Evolutionary conservation across 2,888 invertebrate genomes (phyloP).

Genomic region (Calameuta idolon): DNA sequence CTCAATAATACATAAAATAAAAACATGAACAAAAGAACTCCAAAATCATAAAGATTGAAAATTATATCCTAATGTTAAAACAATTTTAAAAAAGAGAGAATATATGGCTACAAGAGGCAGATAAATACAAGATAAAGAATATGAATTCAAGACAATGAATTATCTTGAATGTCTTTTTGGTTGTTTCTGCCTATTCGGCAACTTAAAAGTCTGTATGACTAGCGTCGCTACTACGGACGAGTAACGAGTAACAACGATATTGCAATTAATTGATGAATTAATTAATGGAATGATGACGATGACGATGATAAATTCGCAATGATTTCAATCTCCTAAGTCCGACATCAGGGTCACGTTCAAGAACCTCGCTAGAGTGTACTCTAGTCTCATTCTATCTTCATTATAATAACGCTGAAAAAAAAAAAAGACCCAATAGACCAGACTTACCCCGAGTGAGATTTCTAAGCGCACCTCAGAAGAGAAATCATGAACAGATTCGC

Average conservation of each 20-base stretch:
- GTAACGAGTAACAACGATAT: neutral
- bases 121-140: neutral
- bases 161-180: neutral
- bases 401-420: neutral
- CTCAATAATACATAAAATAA: neutral
- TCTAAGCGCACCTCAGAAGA: neutral
- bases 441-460: neutral
- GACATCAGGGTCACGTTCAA: neutral
- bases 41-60: neutral
- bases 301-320: neutral
- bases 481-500: neutral
- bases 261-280: neutral
- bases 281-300: neutral
- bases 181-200: neutral
- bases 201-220: neutral
- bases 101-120: neutral
- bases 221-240: neutral
- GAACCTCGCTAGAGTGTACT: neutral
- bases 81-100: neutral
- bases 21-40: neutral
- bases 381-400: neutral
- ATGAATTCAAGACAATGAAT: neutral
- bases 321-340: neutral
- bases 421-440: neutral
- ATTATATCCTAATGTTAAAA: neutral